phyloP scores from a whole-genome alignment of 2,797 vertebrate genomes.

The Eulemur albifrons region DNA sequence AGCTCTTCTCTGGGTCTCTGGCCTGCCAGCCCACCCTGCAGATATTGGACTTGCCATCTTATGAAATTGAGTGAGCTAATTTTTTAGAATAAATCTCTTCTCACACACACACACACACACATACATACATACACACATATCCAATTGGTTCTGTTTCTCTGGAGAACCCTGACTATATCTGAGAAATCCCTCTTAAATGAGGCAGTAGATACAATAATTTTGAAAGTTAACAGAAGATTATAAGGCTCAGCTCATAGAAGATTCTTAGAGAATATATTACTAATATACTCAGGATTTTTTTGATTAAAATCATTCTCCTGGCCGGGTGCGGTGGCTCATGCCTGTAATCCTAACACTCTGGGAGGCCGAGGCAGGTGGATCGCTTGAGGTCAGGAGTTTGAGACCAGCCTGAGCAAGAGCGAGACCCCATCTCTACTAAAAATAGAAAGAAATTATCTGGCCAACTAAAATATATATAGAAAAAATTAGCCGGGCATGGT shows the following conservation, averaged over 20 bases:
- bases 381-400: too few relatives aligned
- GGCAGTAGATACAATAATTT: not conserved
- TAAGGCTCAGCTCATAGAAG: not conserved
- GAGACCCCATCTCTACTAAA: too few relatives aligned
- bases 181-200: not conserved
- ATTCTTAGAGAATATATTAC: not conserved
- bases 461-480: too few relatives aligned
- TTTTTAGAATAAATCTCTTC: not conserved
- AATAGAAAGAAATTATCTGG: too few relatives aligned
- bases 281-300: not conserved
- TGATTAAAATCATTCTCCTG: not conserved
- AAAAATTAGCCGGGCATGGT: too few relatives aligned
- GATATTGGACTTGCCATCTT: not conserved
- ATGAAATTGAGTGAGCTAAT: not conserved
- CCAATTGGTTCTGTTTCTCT: not conserved
- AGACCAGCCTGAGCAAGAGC: too few relatives aligned
- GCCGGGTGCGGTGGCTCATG: too few relatives aligned
- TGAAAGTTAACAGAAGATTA: not conserved
- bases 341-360: too few relatives aligned
- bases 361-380: too few relatives aligned
- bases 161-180: not conserved
- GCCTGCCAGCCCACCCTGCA: not conserved
- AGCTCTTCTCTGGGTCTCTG: not conserved
- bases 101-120: fast-evolving
- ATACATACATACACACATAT: too few relatives aligned